Evolutionary conservation across 1,140 invertebrate genomes (phyloP).

Genomic region (Tetramorium simillimum): DNA sequence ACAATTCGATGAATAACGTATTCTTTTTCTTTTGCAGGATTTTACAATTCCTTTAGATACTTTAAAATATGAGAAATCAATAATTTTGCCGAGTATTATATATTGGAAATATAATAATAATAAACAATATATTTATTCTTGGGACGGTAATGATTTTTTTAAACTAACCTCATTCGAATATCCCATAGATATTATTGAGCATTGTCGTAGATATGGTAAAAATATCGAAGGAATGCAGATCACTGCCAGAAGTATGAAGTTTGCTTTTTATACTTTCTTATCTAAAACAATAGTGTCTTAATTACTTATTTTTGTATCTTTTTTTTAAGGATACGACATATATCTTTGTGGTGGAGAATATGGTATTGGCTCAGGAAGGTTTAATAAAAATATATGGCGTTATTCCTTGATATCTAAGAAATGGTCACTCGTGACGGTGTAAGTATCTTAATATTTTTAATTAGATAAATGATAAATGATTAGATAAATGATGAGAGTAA

Average conservation of each 20-base stretch:
- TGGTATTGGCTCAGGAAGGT: constrained; percentile 67
- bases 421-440: constrained; percentile 45
- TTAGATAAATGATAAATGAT: no score
- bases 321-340: constrained; percentile 72
- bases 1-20: neutral
- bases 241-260: constrained; percentile 70
- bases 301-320: neutral
- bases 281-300: neutral
- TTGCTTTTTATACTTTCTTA: neutral
- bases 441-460: no score
- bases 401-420: no score
- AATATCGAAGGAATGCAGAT: constrained; percentile 50
- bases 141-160: constrained; percentile 62
- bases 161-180: constrained; percentile 60
- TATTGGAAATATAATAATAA: neutral
- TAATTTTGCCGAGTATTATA: constrained; percentile 49
- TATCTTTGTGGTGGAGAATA: constrained; percentile 75
- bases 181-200: no score
- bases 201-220: no score
- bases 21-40: neutral
- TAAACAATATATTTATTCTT: constrained; percentile 62
- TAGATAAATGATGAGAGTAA: neutral
- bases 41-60: no score
- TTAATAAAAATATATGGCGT: constrained; percentile 67
- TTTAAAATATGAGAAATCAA: neutral